These are phyloP conservation scores for Drosophila yooni DNA, from an alignment of 2,888 invertebrate species.

Conservation along the genomic window DNA sequence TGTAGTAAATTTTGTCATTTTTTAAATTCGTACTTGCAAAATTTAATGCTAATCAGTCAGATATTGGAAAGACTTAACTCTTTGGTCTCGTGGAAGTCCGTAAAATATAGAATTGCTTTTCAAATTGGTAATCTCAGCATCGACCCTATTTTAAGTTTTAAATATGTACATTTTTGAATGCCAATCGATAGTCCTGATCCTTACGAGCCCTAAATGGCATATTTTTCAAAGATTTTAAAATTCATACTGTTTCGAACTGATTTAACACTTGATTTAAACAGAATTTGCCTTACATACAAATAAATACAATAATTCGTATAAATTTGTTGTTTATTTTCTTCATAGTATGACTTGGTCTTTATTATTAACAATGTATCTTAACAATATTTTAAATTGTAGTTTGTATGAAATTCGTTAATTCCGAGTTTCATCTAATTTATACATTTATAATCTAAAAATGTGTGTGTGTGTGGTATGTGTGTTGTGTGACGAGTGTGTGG, in stretches of 20 bases:
- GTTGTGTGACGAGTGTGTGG: not conserved
- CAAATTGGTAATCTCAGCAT: not conserved
- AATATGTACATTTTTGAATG: not conserved
- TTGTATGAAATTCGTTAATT: slow-evolving; percentile 22
- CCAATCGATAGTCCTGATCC: not conserved
- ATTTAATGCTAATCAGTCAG: not conserved
- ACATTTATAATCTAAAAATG: slow-evolving; percentile 17
- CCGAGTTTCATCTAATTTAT: slow-evolving; percentile 17
- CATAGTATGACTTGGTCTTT: slow-evolving; percentile 67
- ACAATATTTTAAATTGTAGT: slow-evolving; percentile 10
- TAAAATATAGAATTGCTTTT: not conserved
- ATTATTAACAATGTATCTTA: slow-evolving; percentile 37
- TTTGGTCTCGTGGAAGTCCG: not conserved
- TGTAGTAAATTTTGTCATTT: not conserved
- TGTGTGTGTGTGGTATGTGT: not conserved
- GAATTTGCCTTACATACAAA: not conserved
- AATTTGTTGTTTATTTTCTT: slow-evolving; percentile 17
- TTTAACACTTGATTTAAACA: not conserved
- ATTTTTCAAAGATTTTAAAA: not conserved
- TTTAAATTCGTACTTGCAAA: not conserved
- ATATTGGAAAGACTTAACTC: not conserved
- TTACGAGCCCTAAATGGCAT: not conserved
- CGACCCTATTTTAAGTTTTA: not conserved
- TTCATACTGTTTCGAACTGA: not conserved
- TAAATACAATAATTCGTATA: slow-evolving; percentile 1